Conservation (phyloP, 2,888 invertebrate genomes). For the Drosophila mercatorum region DNA sequence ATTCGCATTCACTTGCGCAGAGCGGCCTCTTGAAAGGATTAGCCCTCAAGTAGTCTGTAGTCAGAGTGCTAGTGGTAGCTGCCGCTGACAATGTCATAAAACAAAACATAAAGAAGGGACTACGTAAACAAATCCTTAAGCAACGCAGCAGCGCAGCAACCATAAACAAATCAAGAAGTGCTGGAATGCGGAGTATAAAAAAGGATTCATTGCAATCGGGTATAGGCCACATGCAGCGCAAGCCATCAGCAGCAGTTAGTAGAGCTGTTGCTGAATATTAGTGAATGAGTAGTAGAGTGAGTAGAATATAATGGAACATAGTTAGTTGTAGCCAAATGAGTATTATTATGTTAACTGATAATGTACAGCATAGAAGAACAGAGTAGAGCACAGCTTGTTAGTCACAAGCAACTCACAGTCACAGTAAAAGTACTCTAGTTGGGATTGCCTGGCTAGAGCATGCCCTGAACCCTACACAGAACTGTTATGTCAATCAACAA, state of each 20-base stretch:
- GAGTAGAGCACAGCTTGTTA: too few species aligned
- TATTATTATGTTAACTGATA: too few species aligned
- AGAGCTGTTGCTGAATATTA: neutral
- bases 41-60: slow-evolving; percentile 44
- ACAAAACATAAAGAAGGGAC: slow-evolving; percentile 47
- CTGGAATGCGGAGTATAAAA: slow-evolving; percentile 14
- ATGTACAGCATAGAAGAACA: too few species aligned
- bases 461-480: too few species aligned
- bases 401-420: too few species aligned
- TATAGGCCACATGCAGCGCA: slow-evolving; percentile 63
- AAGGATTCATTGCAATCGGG: neutral
- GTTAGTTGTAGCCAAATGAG: neutral
- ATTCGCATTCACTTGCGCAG: slow-evolving; percentile 44
- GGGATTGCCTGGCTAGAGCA: too few species aligned
- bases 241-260: slow-evolving; percentile 19
- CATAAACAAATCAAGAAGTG: slow-evolving; percentile 62
- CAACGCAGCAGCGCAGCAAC: slow-evolving; percentile 39
- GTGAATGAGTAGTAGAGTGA: too few species aligned
- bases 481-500: too few species aligned
- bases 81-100: slow-evolving; percentile 30
- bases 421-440: too few species aligned
- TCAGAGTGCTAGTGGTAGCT: slow-evolving; percentile 20
- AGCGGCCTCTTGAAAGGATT: slow-evolving; percentile 64
- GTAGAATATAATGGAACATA: too few species aligned
- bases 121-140: slow-evolving; percentile 61